Percentiles rank a stretch among this genome's conserved stretches.
phyloP scores from a whole-genome alignment of 2,888 invertebrate genomes.

The Leptothorax acervorum region DNA sequence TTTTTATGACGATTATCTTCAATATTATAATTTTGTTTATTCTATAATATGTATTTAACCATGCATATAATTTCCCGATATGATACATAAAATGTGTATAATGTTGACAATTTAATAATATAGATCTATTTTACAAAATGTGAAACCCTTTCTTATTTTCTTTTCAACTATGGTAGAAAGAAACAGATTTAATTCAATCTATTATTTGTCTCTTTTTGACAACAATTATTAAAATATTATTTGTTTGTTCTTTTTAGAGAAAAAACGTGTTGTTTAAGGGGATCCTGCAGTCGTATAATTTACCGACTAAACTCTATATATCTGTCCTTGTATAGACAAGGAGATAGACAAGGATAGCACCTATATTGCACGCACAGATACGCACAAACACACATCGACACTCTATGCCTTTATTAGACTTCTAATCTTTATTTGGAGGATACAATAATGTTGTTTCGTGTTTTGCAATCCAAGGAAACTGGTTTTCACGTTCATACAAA shows the following conservation, averaged over 20 bases:
- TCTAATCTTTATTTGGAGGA: too few species aligned
- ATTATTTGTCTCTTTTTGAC: neutral
- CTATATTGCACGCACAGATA: too few species aligned
- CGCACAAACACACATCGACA: too few species aligned
- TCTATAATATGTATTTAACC: neutral
- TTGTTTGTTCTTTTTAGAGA: neutral
- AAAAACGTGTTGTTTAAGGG: neutral
- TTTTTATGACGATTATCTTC: conserved; percentile 1
- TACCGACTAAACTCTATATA: too few species aligned
- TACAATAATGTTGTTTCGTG: too few species aligned
- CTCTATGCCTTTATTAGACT: too few species aligned
- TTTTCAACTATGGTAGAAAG: neutral
- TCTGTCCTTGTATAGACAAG: too few species aligned
- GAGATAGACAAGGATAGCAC: too few species aligned
- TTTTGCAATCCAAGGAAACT: too few species aligned
- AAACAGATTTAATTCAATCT: neutral
- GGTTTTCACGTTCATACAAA: too few species aligned
- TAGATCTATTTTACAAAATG: neutral
- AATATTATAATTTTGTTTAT: neutral
- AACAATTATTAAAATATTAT: neutral
- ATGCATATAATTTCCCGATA: neutral
- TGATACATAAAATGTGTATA: neutral
- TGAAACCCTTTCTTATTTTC: neutral
- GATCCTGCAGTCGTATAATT: too few species aligned
- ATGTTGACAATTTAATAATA: neutral